phyloP scores from a whole-genome alignment of 2,797 vertebrate species.

The Liparis tanakae region DNA sequence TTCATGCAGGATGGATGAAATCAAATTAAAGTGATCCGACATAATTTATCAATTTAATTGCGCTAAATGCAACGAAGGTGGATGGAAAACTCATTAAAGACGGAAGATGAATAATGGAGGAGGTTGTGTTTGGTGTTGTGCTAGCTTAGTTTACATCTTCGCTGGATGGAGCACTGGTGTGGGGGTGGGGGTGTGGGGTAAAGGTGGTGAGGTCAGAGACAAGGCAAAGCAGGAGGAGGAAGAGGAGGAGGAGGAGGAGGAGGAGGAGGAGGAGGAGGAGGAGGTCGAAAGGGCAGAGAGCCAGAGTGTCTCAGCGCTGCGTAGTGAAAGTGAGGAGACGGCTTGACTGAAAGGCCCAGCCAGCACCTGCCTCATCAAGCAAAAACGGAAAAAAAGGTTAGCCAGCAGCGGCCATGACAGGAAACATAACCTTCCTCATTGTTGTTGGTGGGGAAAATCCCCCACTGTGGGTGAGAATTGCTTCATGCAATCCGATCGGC shows the following conservation, averaged over 20 bases:
- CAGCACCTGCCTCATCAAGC: slow-evolving; percentile 74
- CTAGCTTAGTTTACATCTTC: slow-evolving; percentile 85
- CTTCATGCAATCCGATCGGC: slow-evolving; percentile 46
- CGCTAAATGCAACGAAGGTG: slow-evolving; percentile 62
- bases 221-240: slow-evolving; percentile 34
- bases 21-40: slow-evolving; percentile 63
- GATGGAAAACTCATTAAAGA: slow-evolving; percentile 88
- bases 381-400: slow-evolving; percentile 82
- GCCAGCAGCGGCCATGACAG: slow-evolving; percentile 48
- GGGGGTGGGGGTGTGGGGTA: not conserved
- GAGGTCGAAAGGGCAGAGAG: slow-evolving; percentile 56
- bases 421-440: slow-evolving; percentile 66
- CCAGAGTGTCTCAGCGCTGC: slow-evolving; percentile 59
- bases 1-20: slow-evolving; percentile 18
- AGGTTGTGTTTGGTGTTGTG: slow-evolving; percentile 70
- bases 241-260: slow-evolving; percentile 27
- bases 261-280: slow-evolving; percentile 38
- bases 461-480: slow-evolving; percentile 27
- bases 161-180: slow-evolving; percentile 50
- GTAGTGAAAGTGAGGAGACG: slow-evolving; percentile 81
- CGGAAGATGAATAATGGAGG: slow-evolving; percentile 82
- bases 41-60: slow-evolving; percentile 58
- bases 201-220: slow-evolving; percentile 44
- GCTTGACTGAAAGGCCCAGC: slow-evolving; percentile 59
- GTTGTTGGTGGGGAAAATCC: slow-evolving; percentile 41